Evolutionary conservation across 2,113 vertebrate genomes (phyloP).

Genomic region (Forbesichthys papilliferus): DNA sequence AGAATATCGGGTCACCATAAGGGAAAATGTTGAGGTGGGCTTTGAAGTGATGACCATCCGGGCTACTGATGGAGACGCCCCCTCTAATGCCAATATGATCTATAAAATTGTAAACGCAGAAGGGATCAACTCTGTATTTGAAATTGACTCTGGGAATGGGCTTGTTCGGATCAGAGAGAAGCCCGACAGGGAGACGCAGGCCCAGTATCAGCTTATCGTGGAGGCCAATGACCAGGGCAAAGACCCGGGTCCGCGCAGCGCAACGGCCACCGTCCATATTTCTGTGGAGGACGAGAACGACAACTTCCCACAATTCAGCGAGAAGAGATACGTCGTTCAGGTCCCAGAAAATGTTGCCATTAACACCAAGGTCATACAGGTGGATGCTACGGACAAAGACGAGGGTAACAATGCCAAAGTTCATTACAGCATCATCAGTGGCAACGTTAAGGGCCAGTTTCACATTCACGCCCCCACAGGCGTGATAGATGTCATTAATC

Average conservation of each 20-base stretch:
- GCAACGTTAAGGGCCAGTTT: conserved; percentile 94
- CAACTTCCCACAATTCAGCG: conserved; percentile 94
- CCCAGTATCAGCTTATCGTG: conserved; percentile 86
- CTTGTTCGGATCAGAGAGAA: conserved; percentile 86
- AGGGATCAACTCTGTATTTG: conserved; percentile 80
- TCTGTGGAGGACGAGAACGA: conserved; percentile 93
- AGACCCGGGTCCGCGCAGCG: conserved; percentile 86
- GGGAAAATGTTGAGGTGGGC: conserved; percentile 93
- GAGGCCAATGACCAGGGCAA: conserved; percentile 95
- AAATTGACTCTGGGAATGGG: conserved; percentile 87
- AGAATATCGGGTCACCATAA: conserved; percentile 85
- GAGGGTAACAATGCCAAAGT: conserved; percentile 91
- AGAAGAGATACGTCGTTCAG: conserved; percentile 88
- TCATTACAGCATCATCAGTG: conserved; percentile 94
- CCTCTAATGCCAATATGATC: conserved; percentile 93
- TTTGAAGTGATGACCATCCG: conserved; percentile 93
- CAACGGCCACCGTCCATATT: conserved; percentile 89
- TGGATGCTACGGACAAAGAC: conserved; percentile 89
- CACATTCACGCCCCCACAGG: conserved; percentile 91
- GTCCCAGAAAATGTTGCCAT: conserved; percentile 86
- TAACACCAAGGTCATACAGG: conserved; percentile 88
- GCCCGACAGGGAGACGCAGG: conserved; percentile 85
- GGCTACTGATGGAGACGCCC: conserved; percentile 90
- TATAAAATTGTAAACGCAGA: conserved; percentile 85
- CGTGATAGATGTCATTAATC: conserved; percentile 89